A percentile compares a stretch with the other conserved stretches of the same genome.
phyloP scores from a whole-genome alignment of 35 echinoderm and acorn worm species.

The Stichopus chloronotus region DNA sequence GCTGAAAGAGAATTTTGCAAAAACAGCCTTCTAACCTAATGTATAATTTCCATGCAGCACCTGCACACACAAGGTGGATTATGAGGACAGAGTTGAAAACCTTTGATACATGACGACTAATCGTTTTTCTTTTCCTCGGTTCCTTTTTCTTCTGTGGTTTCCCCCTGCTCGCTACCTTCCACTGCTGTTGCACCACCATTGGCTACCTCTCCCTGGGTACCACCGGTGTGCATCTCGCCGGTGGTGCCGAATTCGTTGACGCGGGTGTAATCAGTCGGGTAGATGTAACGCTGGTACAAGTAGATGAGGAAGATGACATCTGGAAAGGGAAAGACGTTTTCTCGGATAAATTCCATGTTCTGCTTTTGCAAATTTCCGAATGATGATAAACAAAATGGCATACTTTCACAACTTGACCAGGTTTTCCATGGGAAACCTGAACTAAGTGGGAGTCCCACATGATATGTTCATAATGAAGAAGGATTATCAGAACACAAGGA shows the following conservation, averaged over 20 bases:
- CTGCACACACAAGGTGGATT: neutral
- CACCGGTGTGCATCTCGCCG: slow-evolving; percentile 86
- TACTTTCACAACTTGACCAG: no score
- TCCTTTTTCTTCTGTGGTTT: neutral
- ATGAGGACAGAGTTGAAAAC: neutral
- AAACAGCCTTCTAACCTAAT: neutral
- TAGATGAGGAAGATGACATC: slow-evolving; percentile 97
- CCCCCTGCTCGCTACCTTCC: neutral
- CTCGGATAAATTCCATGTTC: neutral
- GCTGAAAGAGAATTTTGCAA: no score
- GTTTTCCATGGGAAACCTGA: no score
- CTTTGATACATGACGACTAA: slow-evolving; percentile 1
- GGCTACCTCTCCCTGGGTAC: slow-evolving; percentile 36
- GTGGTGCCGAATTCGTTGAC: slow-evolving; percentile 98
- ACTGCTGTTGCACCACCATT: slow-evolving; percentile 54
- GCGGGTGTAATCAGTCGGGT: slow-evolving; percentile 88
- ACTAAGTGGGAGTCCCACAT: no score
- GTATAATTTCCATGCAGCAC: slow-evolving; percentile 26
- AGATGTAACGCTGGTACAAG: slow-evolving; percentile 95
- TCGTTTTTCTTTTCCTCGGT: slow-evolving; percentile 64
- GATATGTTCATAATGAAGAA: no score
- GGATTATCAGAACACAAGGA: no score
- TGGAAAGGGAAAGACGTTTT: slow-evolving; percentile 14
- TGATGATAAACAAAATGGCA: no score
- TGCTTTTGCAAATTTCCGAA: no score